phyloP scores from a whole-genome alignment of 2,888 invertebrate genomes.

The Meghimatium bilineatum region DNA sequence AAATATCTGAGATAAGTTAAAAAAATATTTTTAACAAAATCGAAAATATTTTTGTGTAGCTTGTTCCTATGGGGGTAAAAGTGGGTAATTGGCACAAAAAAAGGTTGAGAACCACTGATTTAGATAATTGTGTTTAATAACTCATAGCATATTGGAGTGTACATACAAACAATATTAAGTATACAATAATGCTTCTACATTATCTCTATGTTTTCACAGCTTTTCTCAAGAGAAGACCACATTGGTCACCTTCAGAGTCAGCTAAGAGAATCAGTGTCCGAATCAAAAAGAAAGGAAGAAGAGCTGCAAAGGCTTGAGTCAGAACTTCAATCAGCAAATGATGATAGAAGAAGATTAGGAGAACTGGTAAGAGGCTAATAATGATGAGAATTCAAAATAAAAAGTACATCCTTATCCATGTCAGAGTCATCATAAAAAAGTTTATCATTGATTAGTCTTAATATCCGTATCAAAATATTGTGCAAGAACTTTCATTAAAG shows the following conservation, averaged over 20 bases:
- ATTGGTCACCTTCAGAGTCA: constrained; percentile 63
- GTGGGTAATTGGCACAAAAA: no score
- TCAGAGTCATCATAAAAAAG: no score
- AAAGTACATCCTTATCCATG: no score
- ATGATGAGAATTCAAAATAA: no score
- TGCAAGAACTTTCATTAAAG: no score
- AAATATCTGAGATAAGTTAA: no score
- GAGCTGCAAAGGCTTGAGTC: constrained; percentile 66
- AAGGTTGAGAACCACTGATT: no score
- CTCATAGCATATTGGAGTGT: not conserved
- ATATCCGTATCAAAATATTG: no score
- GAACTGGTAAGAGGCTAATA: constrained; percentile 47
- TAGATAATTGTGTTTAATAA: not conserved
- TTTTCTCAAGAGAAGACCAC: constrained; percentile 68
- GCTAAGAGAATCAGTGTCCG: constrained; percentile 62
- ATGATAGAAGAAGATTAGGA: constrained; percentile 63
- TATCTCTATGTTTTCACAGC: constrained; percentile 52
- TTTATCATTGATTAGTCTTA: no score
- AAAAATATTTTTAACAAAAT: no score
- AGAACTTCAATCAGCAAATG: constrained; percentile 64
- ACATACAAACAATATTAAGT: not conserved
- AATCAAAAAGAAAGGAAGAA: constrained; percentile 62
- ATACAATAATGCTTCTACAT: not conserved
- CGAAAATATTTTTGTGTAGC: no score
- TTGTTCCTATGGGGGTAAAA: no score